A percentile compares a stretch with the other conserved stretches of the same genome.
phyloP scores from a whole-genome alignment of 2,113 vertebrate genomes.

The Triplophysa tibetana region DNA sequence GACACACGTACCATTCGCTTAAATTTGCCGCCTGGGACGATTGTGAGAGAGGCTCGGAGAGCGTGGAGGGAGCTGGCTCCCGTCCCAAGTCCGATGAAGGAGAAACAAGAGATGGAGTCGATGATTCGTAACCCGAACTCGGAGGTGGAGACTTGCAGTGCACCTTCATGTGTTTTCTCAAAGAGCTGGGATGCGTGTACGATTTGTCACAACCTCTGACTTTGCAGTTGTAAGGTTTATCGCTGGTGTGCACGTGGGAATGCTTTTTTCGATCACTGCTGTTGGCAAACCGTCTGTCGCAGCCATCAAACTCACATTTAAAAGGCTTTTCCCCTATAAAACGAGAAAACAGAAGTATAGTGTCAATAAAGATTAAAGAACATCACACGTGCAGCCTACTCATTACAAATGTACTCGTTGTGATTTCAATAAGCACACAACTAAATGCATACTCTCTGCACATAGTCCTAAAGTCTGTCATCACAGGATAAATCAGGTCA shows the following conservation, averaged over 20 bases:
- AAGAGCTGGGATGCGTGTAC: conserved; percentile 97
- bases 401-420: conserved; percentile 44
- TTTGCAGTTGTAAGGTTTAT: conserved; percentile 99
- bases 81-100: conserved; percentile 90
- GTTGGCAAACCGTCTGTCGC: conserved; percentile 97
- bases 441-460: neutral
- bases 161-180: conserved; percentile 99
- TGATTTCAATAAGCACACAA: conserved; percentile 63
- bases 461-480: conserved; percentile 3
- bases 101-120: conserved; percentile 87
- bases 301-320: conserved; percentile 97
- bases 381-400: neutral
- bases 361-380: neutral
- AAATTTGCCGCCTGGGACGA: conserved; percentile 83
- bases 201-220: conserved; percentile 98
- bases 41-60: conserved; percentile 77
- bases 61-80: conserved; percentile 80
- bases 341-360: conserved; percentile 32
- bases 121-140: conserved; percentile 92
- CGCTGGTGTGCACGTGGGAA: conserved; percentile 97
- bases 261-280: conserved; percentile 99
- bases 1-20: conserved; percentile 97
- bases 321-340: conserved; percentile 93
- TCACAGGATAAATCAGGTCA: conserved; percentile 9
- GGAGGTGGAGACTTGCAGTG: conserved; percentile 96